Base-by-base conservation (phyloP, 2,113 vertebrate genomes). In the Tichodroma muraria region DNA sequence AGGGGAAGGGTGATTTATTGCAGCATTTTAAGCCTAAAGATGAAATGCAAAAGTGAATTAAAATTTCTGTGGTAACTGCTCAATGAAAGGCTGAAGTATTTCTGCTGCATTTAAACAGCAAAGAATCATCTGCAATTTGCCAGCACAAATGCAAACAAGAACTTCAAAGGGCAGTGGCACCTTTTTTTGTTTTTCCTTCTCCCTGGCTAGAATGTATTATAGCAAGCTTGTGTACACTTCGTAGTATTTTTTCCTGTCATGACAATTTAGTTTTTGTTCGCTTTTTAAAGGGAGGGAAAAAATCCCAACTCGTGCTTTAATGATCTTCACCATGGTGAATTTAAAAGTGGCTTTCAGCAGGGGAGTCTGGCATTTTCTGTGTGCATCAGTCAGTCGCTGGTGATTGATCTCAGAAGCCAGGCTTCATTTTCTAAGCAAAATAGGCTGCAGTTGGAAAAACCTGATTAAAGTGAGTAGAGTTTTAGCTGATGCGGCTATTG, bases 381-480 rank as follows among this genome's bases (percentile, higher is more conserved):
- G 76, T 91, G 68, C 68, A 89, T 60, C 73, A 91, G 75, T 85
- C 89, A 49, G 35, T 66, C 0, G 1, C 66, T 82, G 19, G 59
- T 88, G 82, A 93, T 88, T 80, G 76, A 95, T 84, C 91, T 85
- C 77, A 69, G 80, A 61, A 77, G 27, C 52, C 71, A 90, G 60
- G 44, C 61, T 97, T 95, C 75, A 47, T 89, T 96, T 96, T 78
- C 60, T 49, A 76, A 85, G 68, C 52, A 85, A 90, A 95, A 80
- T 78, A 64, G 80, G 80, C 77, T 69, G 65, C 65, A 60, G 60
- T 78, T 86, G 91, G 85, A 65, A 65, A 93, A 96, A 85, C 30
- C 35, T 92, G 91, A 97, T 93, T 80, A 89, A 96, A 95, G 82
- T 63, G 79, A 90, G 63, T 37, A 38, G 53, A 42, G 37, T 64